Percentiles rank a stretch among this genome's conserved stretches.
These are phyloP conservation scores for Pemphigus obesinymphae DNA, from an alignment of 1,140 invertebrate species.

Conservation along the genomic window DNA sequence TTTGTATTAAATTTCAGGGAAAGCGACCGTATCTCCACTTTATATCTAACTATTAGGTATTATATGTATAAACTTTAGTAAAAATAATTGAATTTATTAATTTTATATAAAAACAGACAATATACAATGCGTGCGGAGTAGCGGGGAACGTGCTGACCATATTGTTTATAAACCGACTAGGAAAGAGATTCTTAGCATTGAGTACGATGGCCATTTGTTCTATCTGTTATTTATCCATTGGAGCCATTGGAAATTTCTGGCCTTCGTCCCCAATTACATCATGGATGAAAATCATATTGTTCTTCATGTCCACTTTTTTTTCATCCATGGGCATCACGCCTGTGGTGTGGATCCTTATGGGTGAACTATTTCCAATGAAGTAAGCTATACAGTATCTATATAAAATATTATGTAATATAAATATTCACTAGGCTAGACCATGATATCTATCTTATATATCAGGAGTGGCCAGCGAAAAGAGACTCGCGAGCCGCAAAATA, in stretches of 20 bases:
- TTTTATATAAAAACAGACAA: neutral
- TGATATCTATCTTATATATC: too few relatives aligned
- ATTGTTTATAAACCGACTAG: neutral
- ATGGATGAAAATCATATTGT: conserved; percentile 7
- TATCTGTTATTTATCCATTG: neutral
- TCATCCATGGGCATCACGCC: conserved; percentile 31
- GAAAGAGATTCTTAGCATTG: conserved; percentile 9
- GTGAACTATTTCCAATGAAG: conserved; percentile 48
- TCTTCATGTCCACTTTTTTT: neutral
- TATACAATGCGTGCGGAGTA: neutral
- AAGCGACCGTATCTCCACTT: too few relatives aligned
- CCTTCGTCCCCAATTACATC: neutral
- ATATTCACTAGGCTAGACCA: too few relatives aligned
- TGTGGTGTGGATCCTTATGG: conserved; percentile 47
- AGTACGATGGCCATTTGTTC: neutral
- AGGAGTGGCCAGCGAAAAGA: too few relatives aligned
- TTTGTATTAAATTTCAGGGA: too few relatives aligned
- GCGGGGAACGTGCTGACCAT: neutral
- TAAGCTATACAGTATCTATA: too few relatives aligned
- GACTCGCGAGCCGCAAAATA: too few relatives aligned
- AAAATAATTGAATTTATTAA: too few relatives aligned
- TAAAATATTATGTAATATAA: too few relatives aligned
- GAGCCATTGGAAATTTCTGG: neutral
- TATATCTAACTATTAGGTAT: too few relatives aligned
- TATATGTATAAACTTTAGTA: too few relatives aligned